Conservation (phyloP, 2,888 invertebrate species). For the Aleiodes leptofemur region DNA sequence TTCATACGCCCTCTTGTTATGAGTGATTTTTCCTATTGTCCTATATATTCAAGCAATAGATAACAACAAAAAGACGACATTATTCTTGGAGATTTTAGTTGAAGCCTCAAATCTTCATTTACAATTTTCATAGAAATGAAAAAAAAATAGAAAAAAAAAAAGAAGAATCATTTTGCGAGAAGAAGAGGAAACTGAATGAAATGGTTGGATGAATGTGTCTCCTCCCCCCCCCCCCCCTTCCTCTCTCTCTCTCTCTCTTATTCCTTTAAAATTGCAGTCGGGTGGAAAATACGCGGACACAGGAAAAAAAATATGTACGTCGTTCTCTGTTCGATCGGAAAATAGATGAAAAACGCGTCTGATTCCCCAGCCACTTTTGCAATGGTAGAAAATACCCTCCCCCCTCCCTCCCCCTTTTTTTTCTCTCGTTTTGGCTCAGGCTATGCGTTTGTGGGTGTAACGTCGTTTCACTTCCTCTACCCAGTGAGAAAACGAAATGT, state of each 20-base stretch:
- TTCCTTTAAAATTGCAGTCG: too few species aligned
- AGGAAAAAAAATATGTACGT: conserved; percentile 49
- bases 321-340: conserved; percentile 52
- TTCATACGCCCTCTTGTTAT: too few species aligned
- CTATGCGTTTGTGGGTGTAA: conserved; percentile 18
- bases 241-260: too few species aligned
- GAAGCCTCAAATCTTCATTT: not conserved
- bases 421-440: not conserved
- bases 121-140: conserved; percentile 36
- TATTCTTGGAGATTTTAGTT: conserved; percentile 65
- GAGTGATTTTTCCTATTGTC: too few species aligned
- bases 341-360: conserved; percentile 55
- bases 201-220: too few species aligned
- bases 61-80: conserved; percentile 50
- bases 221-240: too few species aligned
- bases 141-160: conserved; percentile 23
- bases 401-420: conserved; percentile 1
- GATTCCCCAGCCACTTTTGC: conserved; percentile 40
- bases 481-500: conserved; percentile 33
- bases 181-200: not conserved
- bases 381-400: not conserved
- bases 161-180: not conserved
- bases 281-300: conserved; percentile 49
- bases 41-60: too few species aligned
- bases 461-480: conserved; percentile 23